Percentiles rank a stretch among this genome's conserved stretches.
Evolutionary conservation across 2,888 invertebrate species (phyloP).

Genomic region (Drosophila mulleri): DNA sequence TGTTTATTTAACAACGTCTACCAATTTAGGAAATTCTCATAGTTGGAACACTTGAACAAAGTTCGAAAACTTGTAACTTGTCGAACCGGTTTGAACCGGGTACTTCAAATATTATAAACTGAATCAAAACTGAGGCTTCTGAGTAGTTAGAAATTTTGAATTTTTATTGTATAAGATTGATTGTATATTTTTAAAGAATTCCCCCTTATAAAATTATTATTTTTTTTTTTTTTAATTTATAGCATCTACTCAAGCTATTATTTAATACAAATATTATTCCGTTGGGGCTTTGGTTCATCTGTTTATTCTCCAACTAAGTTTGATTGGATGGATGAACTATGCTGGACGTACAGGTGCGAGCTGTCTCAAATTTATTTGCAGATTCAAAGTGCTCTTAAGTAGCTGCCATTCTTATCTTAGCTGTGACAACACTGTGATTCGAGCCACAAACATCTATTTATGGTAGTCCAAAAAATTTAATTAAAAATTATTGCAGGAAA

Average conservation of each 20-base stretch:
- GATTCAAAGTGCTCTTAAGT: not conserved
- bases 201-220: too few relatives aligned
- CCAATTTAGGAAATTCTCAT: not conserved
- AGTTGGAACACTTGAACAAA: conserved; percentile 4
- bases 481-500: conserved; percentile 10
- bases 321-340: not conserved
- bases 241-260: too few relatives aligned
- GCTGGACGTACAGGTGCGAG: not conserved
- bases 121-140: not conserved
- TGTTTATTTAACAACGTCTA: not conserved
- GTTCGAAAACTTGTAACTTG: not conserved
- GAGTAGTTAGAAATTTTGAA: not conserved
- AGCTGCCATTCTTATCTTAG: not conserved
- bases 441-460: not conserved
- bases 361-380: not conserved
- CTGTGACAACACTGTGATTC: conserved; percentile 6
- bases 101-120: not conserved
- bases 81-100: not conserved
- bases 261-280: not conserved
- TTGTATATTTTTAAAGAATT: too few relatives aligned
- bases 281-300: not conserved
- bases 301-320: not conserved
- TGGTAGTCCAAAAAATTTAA: not conserved
- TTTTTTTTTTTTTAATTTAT: too few relatives aligned
- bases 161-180: too few relatives aligned